Conservation (phyloP, 2,888 invertebrate species). For the Volucella bombylans region DNA sequence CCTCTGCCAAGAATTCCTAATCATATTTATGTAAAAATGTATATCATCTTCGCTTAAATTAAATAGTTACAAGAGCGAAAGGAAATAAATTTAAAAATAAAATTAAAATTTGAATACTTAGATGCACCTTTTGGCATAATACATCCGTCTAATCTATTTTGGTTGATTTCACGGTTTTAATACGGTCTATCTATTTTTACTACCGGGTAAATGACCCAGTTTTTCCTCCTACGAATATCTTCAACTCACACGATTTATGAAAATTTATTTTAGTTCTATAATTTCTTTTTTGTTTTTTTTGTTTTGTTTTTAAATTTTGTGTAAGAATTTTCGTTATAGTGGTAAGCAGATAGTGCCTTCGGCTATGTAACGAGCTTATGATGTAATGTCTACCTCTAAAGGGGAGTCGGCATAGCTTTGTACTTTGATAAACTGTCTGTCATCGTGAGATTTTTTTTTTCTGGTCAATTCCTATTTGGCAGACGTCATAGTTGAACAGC, state of each 20-base stretch:
- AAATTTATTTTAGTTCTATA: neutral
- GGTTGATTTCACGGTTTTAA: conserved; percentile 2
- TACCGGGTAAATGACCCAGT: conserved; percentile 58
- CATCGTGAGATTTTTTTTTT: too few relatives aligned
- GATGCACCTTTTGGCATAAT: conserved; percentile 42
- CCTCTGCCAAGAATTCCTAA: conserved; percentile 39
- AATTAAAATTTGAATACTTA: neutral
- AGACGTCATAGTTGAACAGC: too few relatives aligned
- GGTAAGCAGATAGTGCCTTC: too few relatives aligned
- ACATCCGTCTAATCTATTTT: conserved; percentile 33
- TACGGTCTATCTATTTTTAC: conserved; percentile 16
- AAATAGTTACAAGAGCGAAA: neutral
- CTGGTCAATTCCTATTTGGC: too few relatives aligned
- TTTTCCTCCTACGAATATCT: neutral
- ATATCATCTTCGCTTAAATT: neutral
- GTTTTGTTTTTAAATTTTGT: neutral
- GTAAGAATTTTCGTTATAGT: neutral
- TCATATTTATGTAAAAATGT: conserved; percentile 4
- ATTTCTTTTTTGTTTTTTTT: neutral
- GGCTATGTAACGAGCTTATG: too few relatives aligned
- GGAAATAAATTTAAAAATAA: neutral
- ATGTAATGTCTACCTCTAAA: too few relatives aligned
- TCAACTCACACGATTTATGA: neutral
- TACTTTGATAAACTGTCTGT: too few relatives aligned
- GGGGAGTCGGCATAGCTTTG: too few relatives aligned